Evolutionary conservation across 2,888 invertebrate species (phyloP).

Genomic region (Oxyteleia sp.): DNA sequence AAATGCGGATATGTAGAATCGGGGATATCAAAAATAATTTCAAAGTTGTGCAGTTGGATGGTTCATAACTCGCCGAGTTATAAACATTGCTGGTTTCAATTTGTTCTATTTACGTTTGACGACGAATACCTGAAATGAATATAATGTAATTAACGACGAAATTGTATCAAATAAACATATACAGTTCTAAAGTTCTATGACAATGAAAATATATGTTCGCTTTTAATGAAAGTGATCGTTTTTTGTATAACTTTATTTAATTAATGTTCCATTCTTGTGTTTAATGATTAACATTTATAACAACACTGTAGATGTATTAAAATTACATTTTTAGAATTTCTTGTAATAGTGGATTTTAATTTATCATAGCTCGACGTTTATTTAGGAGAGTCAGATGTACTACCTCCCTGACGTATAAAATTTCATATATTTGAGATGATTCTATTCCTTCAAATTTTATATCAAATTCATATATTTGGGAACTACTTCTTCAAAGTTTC

Average conservation of each 20-base stretch:
- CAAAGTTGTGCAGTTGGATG: constrained; percentile 22
- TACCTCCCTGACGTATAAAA: not conserved
- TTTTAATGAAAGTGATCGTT: too few relatives aligned
- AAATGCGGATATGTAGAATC: constrained; percentile 26
- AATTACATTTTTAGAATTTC: too few relatives aligned
- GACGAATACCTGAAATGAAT: not conserved
- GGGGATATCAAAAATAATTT: constrained; percentile 30
- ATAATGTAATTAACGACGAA: not conserved
- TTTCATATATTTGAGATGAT: not conserved
- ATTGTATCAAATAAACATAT: not conserved
- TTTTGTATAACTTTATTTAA: too few relatives aligned
- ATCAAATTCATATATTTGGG: not conserved
- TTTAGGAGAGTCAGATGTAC: not conserved
- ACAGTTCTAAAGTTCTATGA: not conserved
- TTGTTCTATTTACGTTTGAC: constrained; percentile 12
- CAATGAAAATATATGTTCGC: not conserved
- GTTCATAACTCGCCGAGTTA: constrained; percentile 1
- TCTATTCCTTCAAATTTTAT: not conserved
- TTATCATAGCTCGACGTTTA: not conserved
- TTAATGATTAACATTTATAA: too few relatives aligned
- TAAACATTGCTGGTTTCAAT: constrained; percentile 3
- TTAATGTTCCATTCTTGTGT: too few relatives aligned
- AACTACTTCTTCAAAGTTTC: too few relatives aligned
- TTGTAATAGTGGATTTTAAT: too few relatives aligned
- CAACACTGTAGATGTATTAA: too few relatives aligned